Conservation (phyloP, 2,888 invertebrate genomes). For the Aelia acuminata region DNA sequence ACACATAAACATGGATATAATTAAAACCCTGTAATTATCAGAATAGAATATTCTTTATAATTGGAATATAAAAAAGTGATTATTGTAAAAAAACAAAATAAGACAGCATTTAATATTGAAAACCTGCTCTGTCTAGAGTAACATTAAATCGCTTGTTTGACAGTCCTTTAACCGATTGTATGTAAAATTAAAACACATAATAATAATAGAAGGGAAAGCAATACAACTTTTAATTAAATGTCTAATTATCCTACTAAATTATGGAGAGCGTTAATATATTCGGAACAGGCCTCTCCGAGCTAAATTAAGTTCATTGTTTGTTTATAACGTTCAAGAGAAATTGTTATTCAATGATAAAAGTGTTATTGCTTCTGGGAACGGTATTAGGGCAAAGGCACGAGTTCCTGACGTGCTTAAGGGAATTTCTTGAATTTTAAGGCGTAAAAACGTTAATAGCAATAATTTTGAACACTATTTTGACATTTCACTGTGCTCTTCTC, state of each 20-base stretch:
- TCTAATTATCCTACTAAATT: not conserved
- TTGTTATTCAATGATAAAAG: not conserved
- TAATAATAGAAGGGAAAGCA: not conserved
- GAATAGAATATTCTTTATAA: too few species aligned
- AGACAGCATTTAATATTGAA: too few species aligned
- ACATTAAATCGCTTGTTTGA: not conserved
- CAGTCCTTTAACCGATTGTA: not conserved
- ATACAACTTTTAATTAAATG: not conserved
- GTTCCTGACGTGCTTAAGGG: too few species aligned
- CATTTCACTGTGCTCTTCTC: too few species aligned
- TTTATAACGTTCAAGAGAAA: not conserved
- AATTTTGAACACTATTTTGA: too few species aligned
- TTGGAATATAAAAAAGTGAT: too few species aligned
- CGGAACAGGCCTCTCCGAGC: not conserved
- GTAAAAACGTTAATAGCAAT: too few species aligned
- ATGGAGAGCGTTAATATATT: not conserved
- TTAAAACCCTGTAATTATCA: too few species aligned
- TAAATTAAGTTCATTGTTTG: constrained; percentile 17
- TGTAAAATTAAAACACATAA: not conserved
- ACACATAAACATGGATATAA: too few species aligned
- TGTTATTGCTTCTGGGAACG: not conserved
- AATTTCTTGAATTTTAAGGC: too few species aligned
- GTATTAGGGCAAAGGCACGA: not conserved
- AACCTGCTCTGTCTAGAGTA: not conserved
- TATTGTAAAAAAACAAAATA: too few species aligned